phyloP scores from a whole-genome alignment of 2,113 vertebrate species.

The Antechinus flavipes region DNA sequence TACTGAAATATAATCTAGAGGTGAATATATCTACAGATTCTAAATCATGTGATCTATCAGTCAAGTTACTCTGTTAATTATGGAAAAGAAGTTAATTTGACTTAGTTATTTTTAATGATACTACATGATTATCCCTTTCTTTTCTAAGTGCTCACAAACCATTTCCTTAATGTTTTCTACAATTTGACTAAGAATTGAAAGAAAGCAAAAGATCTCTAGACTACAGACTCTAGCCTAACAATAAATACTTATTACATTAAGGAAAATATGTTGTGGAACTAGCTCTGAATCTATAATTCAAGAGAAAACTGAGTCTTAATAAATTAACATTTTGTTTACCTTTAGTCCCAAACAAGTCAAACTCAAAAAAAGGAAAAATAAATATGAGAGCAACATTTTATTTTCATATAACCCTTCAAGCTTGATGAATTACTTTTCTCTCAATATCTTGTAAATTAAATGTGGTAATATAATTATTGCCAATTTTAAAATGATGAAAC shows the following conservation, averaged over 20 bases:
- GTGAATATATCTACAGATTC: neutral
- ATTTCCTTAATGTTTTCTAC: neutral
- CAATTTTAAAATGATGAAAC: neutral
- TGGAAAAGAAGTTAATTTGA: neutral
- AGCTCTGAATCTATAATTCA: neutral
- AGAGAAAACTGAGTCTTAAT: neutral
- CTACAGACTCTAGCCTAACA: neutral
- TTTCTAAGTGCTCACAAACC: neutral
- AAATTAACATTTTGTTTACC: neutral
- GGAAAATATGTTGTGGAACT: neutral
- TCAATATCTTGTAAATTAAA: neutral
- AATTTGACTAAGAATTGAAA: neutral
- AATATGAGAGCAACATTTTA: neutral
- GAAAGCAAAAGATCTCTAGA: neutral
- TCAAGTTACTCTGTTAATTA: neutral
- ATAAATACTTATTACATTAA: neutral
- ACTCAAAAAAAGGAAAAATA: neutral
- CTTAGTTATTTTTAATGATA: neutral
- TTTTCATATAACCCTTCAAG: neutral
- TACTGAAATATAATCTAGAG: neutral
- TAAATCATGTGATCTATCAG: neutral
- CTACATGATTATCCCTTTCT: neutral
- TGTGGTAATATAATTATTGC: neutral
- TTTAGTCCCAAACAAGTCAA: neutral
- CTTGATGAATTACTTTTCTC: neutral